These are phyloP conservation scores for Trachelus tabidus DNA, from an alignment of 2,888 invertebrate species.

Conservation along the genomic window DNA sequence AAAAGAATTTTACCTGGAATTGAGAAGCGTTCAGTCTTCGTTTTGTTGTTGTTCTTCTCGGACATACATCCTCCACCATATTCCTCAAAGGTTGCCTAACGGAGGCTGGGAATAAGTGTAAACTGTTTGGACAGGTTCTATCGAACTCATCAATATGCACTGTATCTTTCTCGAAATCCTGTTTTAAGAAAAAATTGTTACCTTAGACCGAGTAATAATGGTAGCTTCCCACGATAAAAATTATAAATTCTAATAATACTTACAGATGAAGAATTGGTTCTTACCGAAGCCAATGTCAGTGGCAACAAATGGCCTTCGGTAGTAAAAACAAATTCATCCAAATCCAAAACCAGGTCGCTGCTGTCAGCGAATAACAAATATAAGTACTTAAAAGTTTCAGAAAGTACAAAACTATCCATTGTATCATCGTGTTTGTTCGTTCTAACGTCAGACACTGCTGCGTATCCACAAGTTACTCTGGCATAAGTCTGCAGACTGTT, in stretches of 20 bases:
- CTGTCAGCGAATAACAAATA: constrained; percentile 93
- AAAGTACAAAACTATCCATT: constrained; percentile 98
- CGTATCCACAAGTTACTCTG: constrained; percentile 95
- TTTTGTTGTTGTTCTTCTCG: constrained; percentile 70
- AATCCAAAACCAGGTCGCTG: constrained; percentile 81
- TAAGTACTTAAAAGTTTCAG: constrained; percentile 98
- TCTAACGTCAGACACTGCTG: constrained; percentile 95
- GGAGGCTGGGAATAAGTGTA: constrained; percentile 84
- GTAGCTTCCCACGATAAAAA: constrained; percentile 8
- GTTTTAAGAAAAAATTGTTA: constrained; percentile 14
- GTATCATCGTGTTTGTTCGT: constrained; percentile 92
- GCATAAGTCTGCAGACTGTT: constrained; percentile 91
- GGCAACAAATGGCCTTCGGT: constrained; percentile 97
- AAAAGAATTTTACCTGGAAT: constrained; percentile 69
- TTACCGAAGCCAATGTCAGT: constrained; percentile 78
- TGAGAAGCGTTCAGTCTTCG: constrained; percentile 77
- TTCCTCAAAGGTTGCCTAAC: constrained; percentile 87
- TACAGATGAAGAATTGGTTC: constrained; percentile 69
- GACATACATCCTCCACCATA: constrained; percentile 85
- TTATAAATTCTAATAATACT: constrained; percentile 45
- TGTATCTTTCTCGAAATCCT: constrained; percentile 58
- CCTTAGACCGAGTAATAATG: neutral
- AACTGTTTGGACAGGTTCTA: constrained; percentile 87
- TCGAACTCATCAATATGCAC: constrained; percentile 72
- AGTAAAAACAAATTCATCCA: constrained; percentile 90